phyloP scores from a whole-genome alignment of 1,140 invertebrate genomes.

The Heterodera schachtii region DNA sequence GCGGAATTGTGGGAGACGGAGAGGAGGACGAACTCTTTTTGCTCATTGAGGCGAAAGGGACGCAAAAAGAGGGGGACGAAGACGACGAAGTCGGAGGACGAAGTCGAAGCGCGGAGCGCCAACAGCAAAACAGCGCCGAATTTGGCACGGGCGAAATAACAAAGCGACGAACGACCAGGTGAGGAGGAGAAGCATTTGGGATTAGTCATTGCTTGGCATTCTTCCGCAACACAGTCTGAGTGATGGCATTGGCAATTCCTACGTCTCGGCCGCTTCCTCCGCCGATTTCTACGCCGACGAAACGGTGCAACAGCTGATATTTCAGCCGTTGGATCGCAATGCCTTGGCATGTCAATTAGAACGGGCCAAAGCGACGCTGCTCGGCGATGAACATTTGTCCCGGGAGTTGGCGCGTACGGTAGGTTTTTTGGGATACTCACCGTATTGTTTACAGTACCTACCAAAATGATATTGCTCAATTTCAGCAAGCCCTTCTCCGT shows the following conservation, averaged over 20 bases:
- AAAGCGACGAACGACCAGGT: not conserved
- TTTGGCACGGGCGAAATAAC: not conserved
- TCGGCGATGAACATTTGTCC: not conserved
- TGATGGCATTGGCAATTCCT: not conserved
- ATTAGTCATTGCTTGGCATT: too few relatives aligned
- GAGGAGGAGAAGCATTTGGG: too few relatives aligned
- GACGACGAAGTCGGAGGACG: not conserved
- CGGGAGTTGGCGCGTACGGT: not conserved
- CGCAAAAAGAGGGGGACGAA: not conserved
- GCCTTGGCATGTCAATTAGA: not conserved
- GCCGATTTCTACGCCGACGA: not conserved
- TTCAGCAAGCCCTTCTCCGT: not conserved
- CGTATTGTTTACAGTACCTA: too few relatives aligned
- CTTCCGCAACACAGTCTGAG: not conserved
- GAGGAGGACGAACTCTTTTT: not conserved
- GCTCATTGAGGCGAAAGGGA: not conserved
- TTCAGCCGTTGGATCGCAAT: not conserved
- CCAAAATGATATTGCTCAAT: not conserved
- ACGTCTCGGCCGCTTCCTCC: not conserved
- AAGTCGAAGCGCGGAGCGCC: not conserved
- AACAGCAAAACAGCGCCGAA: too few relatives aligned
- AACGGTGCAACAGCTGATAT: not conserved
- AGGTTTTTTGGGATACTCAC: not conserved
- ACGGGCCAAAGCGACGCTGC: not conserved
- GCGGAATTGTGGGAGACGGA: not conserved